phyloP scores from a whole-genome alignment of 1,140 invertebrate genomes.

The Bicyclus anynana region DNA sequence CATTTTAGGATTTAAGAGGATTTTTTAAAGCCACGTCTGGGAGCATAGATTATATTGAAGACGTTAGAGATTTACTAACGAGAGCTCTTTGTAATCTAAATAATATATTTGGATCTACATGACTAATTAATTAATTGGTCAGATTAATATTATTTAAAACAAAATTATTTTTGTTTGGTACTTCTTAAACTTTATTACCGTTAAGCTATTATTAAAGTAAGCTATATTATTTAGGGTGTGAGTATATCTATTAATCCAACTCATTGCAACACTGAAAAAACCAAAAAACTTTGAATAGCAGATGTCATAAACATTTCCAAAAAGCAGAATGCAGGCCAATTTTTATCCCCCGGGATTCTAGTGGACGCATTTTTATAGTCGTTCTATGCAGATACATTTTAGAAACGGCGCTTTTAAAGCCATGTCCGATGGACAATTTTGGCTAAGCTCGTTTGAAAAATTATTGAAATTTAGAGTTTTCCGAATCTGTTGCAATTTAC shows the following conservation, averaged over 20 bases:
- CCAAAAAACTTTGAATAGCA: too few species aligned
- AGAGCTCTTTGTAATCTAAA: not conserved
- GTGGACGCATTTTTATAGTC: constrained; percentile 23
- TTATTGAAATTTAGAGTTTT: too few species aligned
- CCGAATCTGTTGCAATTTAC: too few species aligned
- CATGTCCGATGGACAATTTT: constrained; percentile 26
- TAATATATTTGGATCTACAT: constrained; percentile 1
- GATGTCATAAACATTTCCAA: constrained; percentile 32
- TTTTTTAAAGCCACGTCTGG: not conserved
- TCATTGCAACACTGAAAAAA: too few species aligned
- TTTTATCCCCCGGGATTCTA: constrained; percentile 28
- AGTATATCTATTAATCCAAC: too few species aligned
- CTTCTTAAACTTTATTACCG: not conserved
- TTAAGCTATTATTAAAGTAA: too few species aligned
- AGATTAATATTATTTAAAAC: not conserved
- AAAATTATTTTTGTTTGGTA: not conserved
- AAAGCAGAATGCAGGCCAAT: constrained; percentile 27
- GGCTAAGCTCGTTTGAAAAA: constrained; percentile 19
- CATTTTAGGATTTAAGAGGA: too few species aligned
- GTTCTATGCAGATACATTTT: constrained; percentile 24
- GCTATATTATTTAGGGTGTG: too few species aligned
- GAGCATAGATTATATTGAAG: not conserved
- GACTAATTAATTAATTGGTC: not conserved
- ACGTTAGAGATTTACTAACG: not conserved
- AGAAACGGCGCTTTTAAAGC: constrained; percentile 25